Conservation (phyloP, 2,797 vertebrate species). For the Hylomyscus alleni region DNA sequence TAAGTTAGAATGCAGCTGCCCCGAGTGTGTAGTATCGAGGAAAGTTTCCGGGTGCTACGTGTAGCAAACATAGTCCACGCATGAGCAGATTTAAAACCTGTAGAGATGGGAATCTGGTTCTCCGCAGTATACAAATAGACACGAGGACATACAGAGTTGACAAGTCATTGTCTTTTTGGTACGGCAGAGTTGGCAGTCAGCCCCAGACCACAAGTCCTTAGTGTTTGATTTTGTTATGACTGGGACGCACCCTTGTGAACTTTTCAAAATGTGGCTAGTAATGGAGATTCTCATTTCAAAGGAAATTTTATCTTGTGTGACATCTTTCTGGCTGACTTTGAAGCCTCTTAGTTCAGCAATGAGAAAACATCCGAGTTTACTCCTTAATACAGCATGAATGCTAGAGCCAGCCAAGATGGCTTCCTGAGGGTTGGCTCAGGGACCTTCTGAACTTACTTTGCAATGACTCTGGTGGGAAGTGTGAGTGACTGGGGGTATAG, state of each 20-base stretch:
- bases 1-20: not conserved
- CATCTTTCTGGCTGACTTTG: constrained; percentile 65
- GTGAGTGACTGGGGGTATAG: not conserved
- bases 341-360: constrained; percentile 64
- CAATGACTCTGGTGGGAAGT: constrained; percentile 68
- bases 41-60: not conserved
- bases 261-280: not conserved
- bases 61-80: not conserved
- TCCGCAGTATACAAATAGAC: not conserved
- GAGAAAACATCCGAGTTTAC: constrained; percentile 58
- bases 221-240: not conserved
- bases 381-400: constrained; percentile 57
- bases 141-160: not conserved
- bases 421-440: constrained; percentile 69
- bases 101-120: not conserved
- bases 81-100: not conserved
- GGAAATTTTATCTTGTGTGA: constrained; percentile 62
- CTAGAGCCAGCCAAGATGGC: constrained; percentile 68
- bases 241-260: not conserved
- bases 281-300: constrained; percentile 66
- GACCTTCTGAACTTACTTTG: constrained; percentile 77
- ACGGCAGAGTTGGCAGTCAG: not conserved
- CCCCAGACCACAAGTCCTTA: not conserved
- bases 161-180: not conserved
- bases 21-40: not conserved